Percentiles rank a stretch among this genome's conserved stretches.
These are phyloP conservation scores for Hydropotes inermis DNA, from an alignment of 2,113 vertebrate species.

Conservation along the genomic window DNA sequence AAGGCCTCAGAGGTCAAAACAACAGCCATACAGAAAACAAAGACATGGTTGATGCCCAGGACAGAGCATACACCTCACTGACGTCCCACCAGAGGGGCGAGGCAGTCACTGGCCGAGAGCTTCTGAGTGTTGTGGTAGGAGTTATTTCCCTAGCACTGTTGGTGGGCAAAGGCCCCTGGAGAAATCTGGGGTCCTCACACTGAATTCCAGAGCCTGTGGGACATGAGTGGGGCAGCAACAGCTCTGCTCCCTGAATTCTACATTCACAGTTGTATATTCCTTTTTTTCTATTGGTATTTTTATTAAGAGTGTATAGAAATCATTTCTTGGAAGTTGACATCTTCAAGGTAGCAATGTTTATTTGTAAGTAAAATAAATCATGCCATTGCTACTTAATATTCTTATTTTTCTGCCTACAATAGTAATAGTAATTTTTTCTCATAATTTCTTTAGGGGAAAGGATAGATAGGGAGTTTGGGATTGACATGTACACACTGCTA, in stretches of 20 bases:
- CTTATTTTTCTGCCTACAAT: neutral
- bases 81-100: rapidly evolving
- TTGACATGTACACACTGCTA: neutral
- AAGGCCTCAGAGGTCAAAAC: neutral
- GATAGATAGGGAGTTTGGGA: neutral
- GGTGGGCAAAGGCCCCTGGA: neutral
- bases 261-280: neutral
- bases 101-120: neutral
- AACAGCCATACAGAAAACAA: neutral
- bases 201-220: neutral
- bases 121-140: too few relatives aligned
- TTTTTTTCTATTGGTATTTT: neutral
- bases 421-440: neutral
- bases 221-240: neutral
- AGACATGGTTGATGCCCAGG: neutral
- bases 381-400: neutral
- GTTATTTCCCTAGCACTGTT: neutral
- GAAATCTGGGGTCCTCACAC: neutral
- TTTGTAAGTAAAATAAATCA: neutral
- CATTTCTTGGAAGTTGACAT: neutral
- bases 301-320: neutral
- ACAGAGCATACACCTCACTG: neutral
- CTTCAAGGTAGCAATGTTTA: neutral
- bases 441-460: neutral
- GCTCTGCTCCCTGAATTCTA: neutral